These are phyloP conservation scores for Metallyticus violacea DNA, from an alignment of 2,888 invertebrate genomes.

Conservation along the genomic window DNA sequence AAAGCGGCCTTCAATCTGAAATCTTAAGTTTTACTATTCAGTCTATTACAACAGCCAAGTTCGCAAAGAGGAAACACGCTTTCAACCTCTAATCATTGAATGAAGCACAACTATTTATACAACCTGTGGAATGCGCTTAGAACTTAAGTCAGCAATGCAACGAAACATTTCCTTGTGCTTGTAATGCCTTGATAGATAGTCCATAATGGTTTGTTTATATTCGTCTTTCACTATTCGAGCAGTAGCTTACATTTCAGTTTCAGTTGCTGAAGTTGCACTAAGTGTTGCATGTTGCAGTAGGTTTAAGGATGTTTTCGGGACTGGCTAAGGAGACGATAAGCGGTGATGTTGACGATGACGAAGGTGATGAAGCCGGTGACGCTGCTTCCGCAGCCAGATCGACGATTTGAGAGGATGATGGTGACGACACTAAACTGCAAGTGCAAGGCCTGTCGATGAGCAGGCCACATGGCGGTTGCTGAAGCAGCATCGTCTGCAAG, in stretches of 20 bases:
- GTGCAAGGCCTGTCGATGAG: conserved; percentile 40
- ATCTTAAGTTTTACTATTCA: too few relatives aligned
- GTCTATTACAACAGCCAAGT: too few relatives aligned
- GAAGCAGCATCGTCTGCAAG: conserved; percentile 32
- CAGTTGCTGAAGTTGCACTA: neutral
- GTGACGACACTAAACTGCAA: conserved; percentile 34
- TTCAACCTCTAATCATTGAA: too few relatives aligned
- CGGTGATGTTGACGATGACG: neutral
- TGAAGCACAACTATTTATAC: too few relatives aligned
- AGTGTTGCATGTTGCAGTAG: neutral
- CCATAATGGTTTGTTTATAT: too few relatives aligned
- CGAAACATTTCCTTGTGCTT: too few relatives aligned
- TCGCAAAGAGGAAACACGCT: too few relatives aligned
- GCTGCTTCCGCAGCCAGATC: neutral
- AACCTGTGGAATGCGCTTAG: too few relatives aligned
- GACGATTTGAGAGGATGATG: neutral
- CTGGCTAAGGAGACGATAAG: neutral
- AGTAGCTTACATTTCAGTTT: neutral
- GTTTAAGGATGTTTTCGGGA: neutral
- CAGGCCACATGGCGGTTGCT: conserved; percentile 40
- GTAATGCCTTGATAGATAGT: too few relatives aligned
- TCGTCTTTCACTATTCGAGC: neutral
- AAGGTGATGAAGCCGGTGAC: neutral
- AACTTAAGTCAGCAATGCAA: too few relatives aligned
- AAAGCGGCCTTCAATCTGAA: too few relatives aligned